phyloP scores from a whole-genome alignment of 2,797 vertebrate species.

The Fistularia commersonii region DNA sequence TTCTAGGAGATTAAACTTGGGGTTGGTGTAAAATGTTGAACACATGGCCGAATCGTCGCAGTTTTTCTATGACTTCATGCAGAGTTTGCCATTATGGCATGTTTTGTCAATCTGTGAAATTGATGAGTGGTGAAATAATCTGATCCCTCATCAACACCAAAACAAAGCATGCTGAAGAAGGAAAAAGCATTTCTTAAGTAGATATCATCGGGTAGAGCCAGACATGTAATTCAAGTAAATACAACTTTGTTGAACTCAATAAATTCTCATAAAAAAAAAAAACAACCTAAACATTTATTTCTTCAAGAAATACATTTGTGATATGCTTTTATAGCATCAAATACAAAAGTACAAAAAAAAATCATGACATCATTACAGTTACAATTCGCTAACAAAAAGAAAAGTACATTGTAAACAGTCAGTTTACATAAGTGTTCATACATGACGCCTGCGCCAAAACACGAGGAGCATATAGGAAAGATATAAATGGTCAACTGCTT shows the following conservation, averaged over 20 bases:
- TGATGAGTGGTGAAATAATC: too few relatives aligned
- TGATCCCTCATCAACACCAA: too few relatives aligned
- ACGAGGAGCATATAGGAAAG: conserved; percentile 42
- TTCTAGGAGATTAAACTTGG: not conserved
- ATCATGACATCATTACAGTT: conserved; percentile 81
- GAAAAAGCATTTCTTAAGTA: too few relatives aligned
- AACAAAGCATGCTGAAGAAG: too few relatives aligned
- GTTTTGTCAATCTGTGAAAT: too few relatives aligned
- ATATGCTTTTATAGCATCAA: conserved; percentile 83
- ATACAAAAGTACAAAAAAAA: conserved; percentile 84
- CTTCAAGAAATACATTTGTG: conserved; percentile 84
- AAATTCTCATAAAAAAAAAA: not conserved
- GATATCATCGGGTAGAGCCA: too few relatives aligned
- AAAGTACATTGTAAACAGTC: conserved; percentile 92
- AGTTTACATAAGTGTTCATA: conserved; percentile 84
- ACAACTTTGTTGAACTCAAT: not conserved
- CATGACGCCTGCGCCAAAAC: conserved; percentile 94
- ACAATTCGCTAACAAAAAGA: conserved; percentile 85
- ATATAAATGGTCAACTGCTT: conserved; percentile 21
- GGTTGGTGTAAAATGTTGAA: not conserved
- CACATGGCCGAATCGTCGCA: not conserved
- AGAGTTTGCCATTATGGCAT: too few relatives aligned
- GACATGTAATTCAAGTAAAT: too few relatives aligned
- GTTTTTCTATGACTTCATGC: conserved; percentile 1
- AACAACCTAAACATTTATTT: conserved; percentile 75